Evolutionary conservation across 1,140 invertebrate genomes (phyloP).

Genomic region (Cotesia chilonis): DNA sequence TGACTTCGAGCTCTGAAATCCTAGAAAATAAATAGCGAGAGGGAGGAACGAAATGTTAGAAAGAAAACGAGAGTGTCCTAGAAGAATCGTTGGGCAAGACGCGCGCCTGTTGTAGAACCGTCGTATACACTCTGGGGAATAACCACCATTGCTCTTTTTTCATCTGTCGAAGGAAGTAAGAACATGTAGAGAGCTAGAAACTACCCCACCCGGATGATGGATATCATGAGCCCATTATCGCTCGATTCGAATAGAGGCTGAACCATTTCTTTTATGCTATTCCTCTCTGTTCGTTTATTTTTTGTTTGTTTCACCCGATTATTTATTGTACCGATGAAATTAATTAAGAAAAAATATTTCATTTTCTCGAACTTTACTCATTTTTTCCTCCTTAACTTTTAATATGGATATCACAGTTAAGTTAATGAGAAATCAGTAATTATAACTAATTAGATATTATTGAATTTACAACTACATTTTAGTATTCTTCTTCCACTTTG

Average conservation of each 20-base stretch:
- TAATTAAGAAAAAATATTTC: neutral
- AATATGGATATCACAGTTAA: too few relatives aligned
- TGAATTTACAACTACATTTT: too few relatives aligned
- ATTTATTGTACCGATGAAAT: neutral
- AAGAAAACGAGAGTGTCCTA: neutral
- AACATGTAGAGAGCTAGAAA: constrained; percentile 9
- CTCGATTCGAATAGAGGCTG: constrained; percentile 33
- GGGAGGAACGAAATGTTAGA: constrained; percentile 31
- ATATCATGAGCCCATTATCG: constrained; percentile 49
- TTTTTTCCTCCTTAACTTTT: too few relatives aligned
- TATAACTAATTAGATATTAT: too few relatives aligned
- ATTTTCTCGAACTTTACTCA: too few relatives aligned
- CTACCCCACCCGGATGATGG: constrained; percentile 36
- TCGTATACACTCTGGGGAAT: constrained; percentile 14
- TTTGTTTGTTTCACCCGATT: constrained; percentile 6
- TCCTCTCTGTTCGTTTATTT: constrained; percentile 17
- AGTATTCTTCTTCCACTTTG: too few relatives aligned
- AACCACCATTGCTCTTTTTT: constrained; percentile 31
- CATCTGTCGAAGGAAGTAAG: neutral
- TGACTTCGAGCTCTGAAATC: constrained; percentile 65
- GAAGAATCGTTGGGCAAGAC: constrained; percentile 4
- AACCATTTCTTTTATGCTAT: constrained; percentile 5
- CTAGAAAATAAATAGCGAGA: constrained; percentile 65
- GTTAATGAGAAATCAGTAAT: too few relatives aligned
- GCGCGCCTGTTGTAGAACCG: constrained; percentile 16